These are phyloP conservation scores for Phalanger gymnotis DNA, from an alignment of 2,797 vertebrate genomes.

Conservation along the genomic window DNA sequence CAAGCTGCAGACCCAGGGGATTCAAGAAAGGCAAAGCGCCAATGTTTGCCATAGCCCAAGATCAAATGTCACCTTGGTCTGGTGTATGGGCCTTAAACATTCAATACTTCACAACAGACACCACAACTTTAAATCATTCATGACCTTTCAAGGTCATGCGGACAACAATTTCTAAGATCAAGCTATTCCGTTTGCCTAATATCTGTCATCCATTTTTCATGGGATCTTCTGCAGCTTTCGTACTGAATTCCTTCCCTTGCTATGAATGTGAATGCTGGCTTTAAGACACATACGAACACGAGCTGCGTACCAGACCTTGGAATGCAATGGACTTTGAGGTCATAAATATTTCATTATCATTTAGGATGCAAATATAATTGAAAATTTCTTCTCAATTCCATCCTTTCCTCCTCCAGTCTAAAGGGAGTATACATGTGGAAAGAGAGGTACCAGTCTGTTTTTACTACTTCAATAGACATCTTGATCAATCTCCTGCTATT, in stretches of 20 bases:
- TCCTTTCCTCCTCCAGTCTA: conserved; percentile 16
- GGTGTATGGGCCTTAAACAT: conserved; percentile 65
- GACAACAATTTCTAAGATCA: conserved; percentile 71
- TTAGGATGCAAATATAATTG: not conserved
- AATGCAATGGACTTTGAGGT: conserved; percentile 50
- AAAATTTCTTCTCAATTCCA: conserved; percentile 34
- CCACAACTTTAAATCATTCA: conserved; percentile 79
- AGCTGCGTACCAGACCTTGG: conserved; percentile 21
- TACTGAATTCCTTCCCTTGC: conserved; percentile 14
- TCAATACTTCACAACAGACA: conserved; percentile 62
- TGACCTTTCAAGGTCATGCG: conserved; percentile 78
- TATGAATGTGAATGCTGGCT: conserved; percentile 44
- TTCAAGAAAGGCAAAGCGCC: conserved; percentile 33
- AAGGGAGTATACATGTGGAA: conserved; percentile 42
- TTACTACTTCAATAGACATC: not conserved
- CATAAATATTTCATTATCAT: conserved; percentile 38
- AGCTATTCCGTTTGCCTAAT: conserved; percentile 65
- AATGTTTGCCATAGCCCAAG: conserved; percentile 39
- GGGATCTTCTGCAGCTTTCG: not conserved
- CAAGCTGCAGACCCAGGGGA: not conserved
- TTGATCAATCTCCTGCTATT: not conserved
- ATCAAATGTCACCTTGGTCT: conserved; percentile 65
- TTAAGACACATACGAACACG: conserved; percentile 36
- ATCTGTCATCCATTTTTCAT: conserved; percentile 54
- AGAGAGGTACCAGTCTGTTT: not conserved